phyloP scores from a whole-genome alignment of 2,888 invertebrate species.

The Ormyrus labotus region DNA sequence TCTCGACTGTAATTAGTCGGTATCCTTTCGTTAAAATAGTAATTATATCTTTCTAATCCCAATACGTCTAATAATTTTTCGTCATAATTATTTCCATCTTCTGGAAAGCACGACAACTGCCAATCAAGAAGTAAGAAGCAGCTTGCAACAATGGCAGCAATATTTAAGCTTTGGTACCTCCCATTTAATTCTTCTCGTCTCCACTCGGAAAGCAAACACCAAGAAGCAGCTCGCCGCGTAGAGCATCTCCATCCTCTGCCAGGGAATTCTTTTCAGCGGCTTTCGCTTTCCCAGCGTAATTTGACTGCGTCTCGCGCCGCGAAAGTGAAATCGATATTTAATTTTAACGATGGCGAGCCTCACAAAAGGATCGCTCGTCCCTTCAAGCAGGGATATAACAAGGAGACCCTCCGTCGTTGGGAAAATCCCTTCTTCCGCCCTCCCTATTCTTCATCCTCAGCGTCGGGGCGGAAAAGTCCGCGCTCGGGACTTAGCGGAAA shows the following conservation, averaged over 20 bases:
- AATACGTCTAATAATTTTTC: no score
- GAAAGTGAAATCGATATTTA: conserved; percentile 68
- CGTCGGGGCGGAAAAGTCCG: conserved; percentile 29
- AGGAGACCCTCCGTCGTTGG: background rate
- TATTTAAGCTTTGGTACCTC: no score
- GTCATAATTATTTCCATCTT: no score
- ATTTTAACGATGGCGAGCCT: conserved; percentile 65
- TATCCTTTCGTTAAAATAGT: no score
- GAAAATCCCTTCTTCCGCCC: conserved; percentile 12
- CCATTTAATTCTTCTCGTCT: no score
- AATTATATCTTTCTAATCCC: no score
- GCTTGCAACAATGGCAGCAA: no score
- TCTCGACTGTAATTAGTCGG: no score
- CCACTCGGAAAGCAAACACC: no score
- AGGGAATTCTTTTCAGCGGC: conserved; percentile 24
- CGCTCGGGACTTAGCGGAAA: conserved; percentile 35
- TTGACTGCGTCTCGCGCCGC: conserved; percentile 41
- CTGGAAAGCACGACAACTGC: no score
- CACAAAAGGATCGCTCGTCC: conserved; percentile 61
- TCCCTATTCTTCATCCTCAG: conserved; percentile 45
- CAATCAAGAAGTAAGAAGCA: no score
- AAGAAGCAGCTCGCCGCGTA: no score
- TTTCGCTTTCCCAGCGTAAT: conserved; percentile 41
- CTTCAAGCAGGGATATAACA: conserved; percentile 25
- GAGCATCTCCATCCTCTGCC: conserved; percentile 3